A percentile compares a stretch with the other conserved stretches of the same genome.
These are phyloP conservation scores for Drosophila grimshawi DNA, from an alignment of 1,140 invertebrate genomes.

Conservation along the genomic window DNA sequence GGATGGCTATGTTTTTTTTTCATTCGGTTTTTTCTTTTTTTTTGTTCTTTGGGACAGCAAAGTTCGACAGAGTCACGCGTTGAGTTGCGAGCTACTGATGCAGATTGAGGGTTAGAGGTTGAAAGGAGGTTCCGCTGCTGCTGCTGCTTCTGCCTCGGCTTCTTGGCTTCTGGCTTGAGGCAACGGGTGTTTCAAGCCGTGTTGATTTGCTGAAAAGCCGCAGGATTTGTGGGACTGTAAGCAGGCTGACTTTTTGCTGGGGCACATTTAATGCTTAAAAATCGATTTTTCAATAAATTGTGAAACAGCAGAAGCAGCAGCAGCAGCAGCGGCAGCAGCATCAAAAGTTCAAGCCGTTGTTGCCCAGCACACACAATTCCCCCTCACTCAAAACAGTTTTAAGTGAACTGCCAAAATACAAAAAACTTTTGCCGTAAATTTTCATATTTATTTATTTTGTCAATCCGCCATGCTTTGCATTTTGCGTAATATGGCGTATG, in stretches of 20 bases:
- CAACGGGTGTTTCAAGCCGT: constrained; percentile 47
- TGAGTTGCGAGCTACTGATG: constrained; percentile 56
- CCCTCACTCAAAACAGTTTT: constrained; percentile 43
- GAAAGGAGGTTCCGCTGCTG: neutral
- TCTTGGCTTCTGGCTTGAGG: constrained; percentile 10
- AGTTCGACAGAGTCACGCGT: constrained; percentile 76
- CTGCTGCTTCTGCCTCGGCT: neutral
- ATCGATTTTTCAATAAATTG: constrained; percentile 83
- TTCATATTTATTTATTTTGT: constrained; percentile 83
- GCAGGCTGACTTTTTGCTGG: constrained; percentile 55
- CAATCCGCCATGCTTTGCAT: constrained; percentile 68
- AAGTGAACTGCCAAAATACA: constrained; percentile 59
- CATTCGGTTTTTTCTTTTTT: constrained; percentile 7
- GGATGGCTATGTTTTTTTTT: constrained; percentile 1
- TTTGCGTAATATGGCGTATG: constrained; percentile 56
- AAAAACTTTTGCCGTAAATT: constrained; percentile 77
- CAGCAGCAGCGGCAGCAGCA: constrained; percentile 16
- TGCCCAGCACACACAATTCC: constrained; percentile 32
- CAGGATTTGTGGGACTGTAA: constrained; percentile 73
- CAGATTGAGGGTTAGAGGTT: constrained; percentile 13
- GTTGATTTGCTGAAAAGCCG: constrained; percentile 80
- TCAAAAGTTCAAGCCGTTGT: constrained; percentile 72
- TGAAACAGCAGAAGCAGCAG: constrained; percentile 17
- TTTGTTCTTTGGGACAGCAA: constrained; percentile 40
- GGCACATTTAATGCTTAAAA: constrained; percentile 69